Conservation (phyloP, 2,797 vertebrate genomes). For the Loriculus beryllinus region DNA sequence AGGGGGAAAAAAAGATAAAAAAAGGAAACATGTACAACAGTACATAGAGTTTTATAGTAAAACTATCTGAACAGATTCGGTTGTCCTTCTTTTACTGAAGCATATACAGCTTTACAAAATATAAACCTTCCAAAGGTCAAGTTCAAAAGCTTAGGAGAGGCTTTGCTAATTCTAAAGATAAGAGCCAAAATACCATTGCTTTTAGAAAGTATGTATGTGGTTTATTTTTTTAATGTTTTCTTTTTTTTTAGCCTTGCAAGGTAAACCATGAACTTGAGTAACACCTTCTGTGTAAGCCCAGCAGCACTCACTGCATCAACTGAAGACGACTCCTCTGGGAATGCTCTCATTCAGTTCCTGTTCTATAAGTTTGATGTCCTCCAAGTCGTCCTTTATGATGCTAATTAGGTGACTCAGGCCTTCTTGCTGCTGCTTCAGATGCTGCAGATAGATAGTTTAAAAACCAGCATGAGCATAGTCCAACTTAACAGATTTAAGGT, state of each 20-base stretch:
- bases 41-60: slow-evolving; percentile 60
- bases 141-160: slow-evolving; percentile 64
- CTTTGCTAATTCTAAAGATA: slow-evolving; percentile 51
- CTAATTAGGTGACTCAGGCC: slow-evolving; percentile 94
- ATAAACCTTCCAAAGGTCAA: slow-evolving; percentile 63
- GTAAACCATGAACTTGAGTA: neutral
- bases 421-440: slow-evolving; percentile 96
- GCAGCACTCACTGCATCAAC: slow-evolving; percentile 73
- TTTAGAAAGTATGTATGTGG: neutral
- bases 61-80: slow-evolving; percentile 42
- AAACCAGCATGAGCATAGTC: neutral
- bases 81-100: slow-evolving; percentile 59
- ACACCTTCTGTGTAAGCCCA: neutral
- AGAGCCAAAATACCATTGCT: slow-evolving; percentile 24
- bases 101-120: slow-evolving; percentile 60
- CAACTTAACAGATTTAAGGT: neutral
- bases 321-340: slow-evolving; percentile 88
- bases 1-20: neutral
- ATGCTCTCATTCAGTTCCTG: slow-evolving; percentile 90
- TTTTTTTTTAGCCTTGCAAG: slow-evolving; percentile 21
- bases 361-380: slow-evolving; percentile 95
- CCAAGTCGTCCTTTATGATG: slow-evolving; percentile 95
- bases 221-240: neutral
- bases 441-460: slow-evolving; percentile 73
- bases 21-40: slow-evolving; percentile 52